Conservation (phyloP, 2,797 vertebrate genomes). For the Emys orbicularis region DNA sequence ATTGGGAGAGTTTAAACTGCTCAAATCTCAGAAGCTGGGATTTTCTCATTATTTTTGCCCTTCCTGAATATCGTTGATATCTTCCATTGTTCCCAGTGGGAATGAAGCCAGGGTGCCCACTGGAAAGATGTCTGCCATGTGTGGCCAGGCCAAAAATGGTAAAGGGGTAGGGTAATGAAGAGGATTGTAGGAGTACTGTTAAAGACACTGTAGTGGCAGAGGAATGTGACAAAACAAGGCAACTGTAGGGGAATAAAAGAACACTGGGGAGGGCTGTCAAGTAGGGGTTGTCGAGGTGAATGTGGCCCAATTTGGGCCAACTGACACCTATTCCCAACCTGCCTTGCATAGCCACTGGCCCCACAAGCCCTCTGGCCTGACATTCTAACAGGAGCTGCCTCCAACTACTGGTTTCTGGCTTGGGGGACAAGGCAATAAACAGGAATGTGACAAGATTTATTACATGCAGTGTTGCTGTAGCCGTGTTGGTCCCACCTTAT, state of each 20-base stretch:
- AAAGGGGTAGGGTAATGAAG: background rate
- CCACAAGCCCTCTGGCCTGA: background rate
- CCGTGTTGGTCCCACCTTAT: background rate
- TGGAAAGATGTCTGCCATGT: background rate
- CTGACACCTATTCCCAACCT: background rate
- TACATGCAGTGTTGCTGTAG: background rate
- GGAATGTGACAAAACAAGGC: background rate
- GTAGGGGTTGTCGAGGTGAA: background rate
- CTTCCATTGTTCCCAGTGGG: background rate
- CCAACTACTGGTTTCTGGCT: conserved; percentile 28
- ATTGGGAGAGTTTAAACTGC: background rate
- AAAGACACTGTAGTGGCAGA: background rate
- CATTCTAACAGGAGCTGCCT: background rate
- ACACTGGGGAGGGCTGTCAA: background rate
- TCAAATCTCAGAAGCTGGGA: background rate
- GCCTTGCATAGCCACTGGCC: background rate
- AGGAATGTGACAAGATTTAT: background rate
- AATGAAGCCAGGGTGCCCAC: conserved; percentile 15
- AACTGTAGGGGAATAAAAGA: background rate
- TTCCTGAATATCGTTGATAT: conserved; percentile 23
- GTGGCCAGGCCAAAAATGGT: conserved; percentile 5
- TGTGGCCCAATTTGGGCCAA: background rate
- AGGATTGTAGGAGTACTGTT: background rate
- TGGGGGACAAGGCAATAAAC: background rate
- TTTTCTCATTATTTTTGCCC: background rate